Base-by-base conservation (phyloP, 2,797 vertebrate species). In the Oophaga sylvatica region DNA sequence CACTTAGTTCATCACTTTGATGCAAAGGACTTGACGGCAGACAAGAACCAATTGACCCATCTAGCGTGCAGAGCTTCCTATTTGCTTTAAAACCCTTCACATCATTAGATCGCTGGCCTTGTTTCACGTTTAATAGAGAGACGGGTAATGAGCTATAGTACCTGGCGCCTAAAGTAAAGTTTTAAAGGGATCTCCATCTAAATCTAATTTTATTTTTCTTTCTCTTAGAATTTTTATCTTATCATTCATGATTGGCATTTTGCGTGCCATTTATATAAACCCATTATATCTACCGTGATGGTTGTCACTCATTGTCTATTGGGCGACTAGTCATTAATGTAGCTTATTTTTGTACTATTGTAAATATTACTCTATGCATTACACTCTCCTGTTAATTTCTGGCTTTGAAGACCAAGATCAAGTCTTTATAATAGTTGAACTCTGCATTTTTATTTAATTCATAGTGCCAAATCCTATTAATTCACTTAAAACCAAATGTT, bases 1-100 rank as follows among this genome's bases (percentile, higher is more conserved):
- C 83, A 85, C 83, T 85, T 78, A 85, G 83, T 85, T 85, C 83
- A 85, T 85, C 83, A 85, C 83, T 78, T 62, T 78, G 73, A 85
- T 85, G 83, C 83, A 78, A 65, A 85, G 83, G 35, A 84, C 71
- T 84, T 76, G 83, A 84, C 60, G 83, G 83, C 83, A 85, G 57
- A 62, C 71, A 19, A 84, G 73, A 83, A 56, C 71, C 83, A 56
- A 78, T 65, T 77, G 59, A 78, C 73, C 83, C 73, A 85, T 85
- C 83, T 78, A 31, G 41, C 41, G 60, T 85, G 59, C n/a, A 65
- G 60, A 63, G 83, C 4, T 85, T 78, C 60, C 62, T 76, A 85
- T 85, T 85, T 56, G 73, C 73, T 77, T 35, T 63, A 67, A 78
- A 78, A 48, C 71, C 59, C 41, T 84, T 78, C 41, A 84, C n/a